A percentile compares a stretch with the other conserved stretches of the same genome.
phyloP scores from a whole-genome alignment of 2,888 invertebrate genomes.

The Nomada hirtipes region DNA sequence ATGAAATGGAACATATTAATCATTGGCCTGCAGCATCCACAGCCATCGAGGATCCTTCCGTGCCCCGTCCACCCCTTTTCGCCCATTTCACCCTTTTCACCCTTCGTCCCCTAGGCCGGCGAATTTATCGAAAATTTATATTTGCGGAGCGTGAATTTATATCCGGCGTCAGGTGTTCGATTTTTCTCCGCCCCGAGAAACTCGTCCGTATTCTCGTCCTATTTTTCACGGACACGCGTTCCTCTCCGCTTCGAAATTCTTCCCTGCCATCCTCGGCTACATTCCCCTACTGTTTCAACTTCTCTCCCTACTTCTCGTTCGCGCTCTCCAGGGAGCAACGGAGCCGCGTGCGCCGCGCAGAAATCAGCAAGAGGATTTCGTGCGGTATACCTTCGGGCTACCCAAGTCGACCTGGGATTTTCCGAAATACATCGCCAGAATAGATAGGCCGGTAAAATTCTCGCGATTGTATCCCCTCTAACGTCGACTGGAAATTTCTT shows the following conservation, averaged over 20 bases:
- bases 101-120: background rate
- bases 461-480: slow-evolving; percentile 25
- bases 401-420: background rate
- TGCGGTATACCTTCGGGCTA: background rate
- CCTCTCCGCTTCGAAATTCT: slow-evolving; percentile 18
- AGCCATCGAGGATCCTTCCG: background rate
- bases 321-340: background rate
- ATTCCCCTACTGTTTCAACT: background rate
- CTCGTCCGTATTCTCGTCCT: slow-evolving; percentile 7
- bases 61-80: background rate
- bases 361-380: slow-evolving; percentile 20
- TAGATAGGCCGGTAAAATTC: background rate
- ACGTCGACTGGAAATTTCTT: slow-evolving; percentile 18
- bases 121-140: slow-evolving; percentile 59
- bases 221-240: slow-evolving; percentile 47
- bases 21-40: slow-evolving; percentile 15
- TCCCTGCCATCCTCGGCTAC: background rate
- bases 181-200: slow-evolving; percentile 36
- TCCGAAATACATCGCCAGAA: background rate
- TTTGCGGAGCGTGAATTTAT: slow-evolving; percentile 57
- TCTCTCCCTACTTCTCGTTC: background rate
- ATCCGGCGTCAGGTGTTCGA: slow-evolving; percentile 58
- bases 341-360: background rate
- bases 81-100: background rate
- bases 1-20: slow-evolving; percentile 58